Base-by-base conservation (phyloP, 2,113 vertebrate species). In the Lonchura striata region DNA sequence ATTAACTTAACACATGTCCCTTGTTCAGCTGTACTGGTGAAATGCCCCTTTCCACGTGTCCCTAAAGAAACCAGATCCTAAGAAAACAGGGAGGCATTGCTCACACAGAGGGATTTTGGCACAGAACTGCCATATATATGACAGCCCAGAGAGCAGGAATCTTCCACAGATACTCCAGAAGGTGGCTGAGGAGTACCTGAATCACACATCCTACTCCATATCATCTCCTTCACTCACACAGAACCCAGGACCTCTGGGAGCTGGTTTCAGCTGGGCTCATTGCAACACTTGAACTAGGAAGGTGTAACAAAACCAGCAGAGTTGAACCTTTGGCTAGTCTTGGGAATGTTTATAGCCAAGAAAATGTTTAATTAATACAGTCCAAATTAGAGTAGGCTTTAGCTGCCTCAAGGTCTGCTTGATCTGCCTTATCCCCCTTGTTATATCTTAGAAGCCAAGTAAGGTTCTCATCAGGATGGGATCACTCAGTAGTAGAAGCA, bases 11-110 rank as follows among this genome's bases (percentile, higher is more conserved):
- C 37, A n/a, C 20, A 6, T 6, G 27, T 2, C 27, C 33, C 59
- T 16, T 19, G 5, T 20, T 65, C 3, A 28, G 64, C 39, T 68
- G 46, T 46, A 39, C 14, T 9, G 35, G 9, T 16, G 39, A 69
- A 22, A 66, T 11, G 19, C 24, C 44, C 37, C 41, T 37, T 39
- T 33, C 12, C 39, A 39, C 0, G 0, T 11, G 15, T 31, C 54
- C 68, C 42, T 74, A 21, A 63, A 70, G 16, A 63, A 70, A 54
- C 8, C 41, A 65, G 46, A 46, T n/a, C 31, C 74, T 69, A 56
- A 82, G 85, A 18, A 77, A 82, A 57, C 31, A 53, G 49, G 53
- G 57, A 88, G 54, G 59, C 28, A 13, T 31, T 25, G 60, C 50
- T 72, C 30, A 46, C 50, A 39, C 10, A 35, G 30, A 74, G 33